Evolutionary conservation across 2,113 vertebrate genomes (phyloP).

Genomic region (Limnothrissa miodon): DNA sequence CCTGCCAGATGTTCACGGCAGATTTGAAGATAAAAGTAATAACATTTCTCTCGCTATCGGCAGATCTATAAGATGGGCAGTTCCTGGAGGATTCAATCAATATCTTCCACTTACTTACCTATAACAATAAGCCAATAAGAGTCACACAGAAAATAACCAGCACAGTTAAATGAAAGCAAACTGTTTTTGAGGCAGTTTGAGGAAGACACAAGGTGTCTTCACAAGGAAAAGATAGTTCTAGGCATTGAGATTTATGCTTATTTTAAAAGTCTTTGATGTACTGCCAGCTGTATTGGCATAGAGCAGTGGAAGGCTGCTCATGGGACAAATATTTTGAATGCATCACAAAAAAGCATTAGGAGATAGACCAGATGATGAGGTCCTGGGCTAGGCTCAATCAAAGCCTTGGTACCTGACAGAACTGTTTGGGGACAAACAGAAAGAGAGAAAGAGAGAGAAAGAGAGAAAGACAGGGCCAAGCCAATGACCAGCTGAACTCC

Average conservation of each 20-base stretch:
- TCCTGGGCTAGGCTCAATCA: slow-evolving; percentile 29
- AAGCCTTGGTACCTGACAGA: slow-evolving; percentile 27
- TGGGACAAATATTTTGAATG: background rate
- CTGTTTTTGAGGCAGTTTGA: background rate
- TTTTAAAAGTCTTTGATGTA: background rate
- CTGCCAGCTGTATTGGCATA: background rate
- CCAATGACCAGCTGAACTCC: slow-evolving; percentile 42
- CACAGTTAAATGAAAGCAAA: background rate
- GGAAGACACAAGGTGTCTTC: background rate
- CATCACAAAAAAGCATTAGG: background rate
- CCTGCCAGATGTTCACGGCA: slow-evolving; percentile 36
- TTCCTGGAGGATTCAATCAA: slow-evolving; percentile 16
- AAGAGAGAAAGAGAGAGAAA: background rate
- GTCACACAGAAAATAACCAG: background rate
- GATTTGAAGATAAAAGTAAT: slow-evolving; percentile 27
- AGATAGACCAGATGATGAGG: background rate
- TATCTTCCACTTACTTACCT: slow-evolving; percentile 4
- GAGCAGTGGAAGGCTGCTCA: background rate
- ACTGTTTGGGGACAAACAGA: slow-evolving; percentile 2
- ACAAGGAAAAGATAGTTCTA: background rate
- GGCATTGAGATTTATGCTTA: background rate
- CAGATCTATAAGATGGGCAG: slow-evolving; percentile 21
- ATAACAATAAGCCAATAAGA: background rate
- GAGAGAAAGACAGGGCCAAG: background rate
- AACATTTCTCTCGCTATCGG: slow-evolving; percentile 38